Conservation (phyloP, 1,140 invertebrate genomes). For the Neodiprion fabricii region DNA sequence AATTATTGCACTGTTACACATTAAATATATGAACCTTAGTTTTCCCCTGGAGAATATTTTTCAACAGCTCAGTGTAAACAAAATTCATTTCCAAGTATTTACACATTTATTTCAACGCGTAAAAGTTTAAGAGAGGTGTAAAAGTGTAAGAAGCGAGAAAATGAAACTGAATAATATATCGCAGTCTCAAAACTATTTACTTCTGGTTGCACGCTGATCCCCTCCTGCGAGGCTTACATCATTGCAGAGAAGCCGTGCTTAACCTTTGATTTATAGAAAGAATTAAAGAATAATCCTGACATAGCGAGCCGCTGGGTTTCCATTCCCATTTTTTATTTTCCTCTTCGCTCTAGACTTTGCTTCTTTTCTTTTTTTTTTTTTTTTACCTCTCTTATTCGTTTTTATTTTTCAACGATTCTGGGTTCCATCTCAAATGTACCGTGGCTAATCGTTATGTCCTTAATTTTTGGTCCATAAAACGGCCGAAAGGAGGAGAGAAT, state of each 20-base stretch:
- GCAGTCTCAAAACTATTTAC: neutral
- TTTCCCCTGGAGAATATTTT: too few relatives aligned
- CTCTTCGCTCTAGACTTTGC: too few relatives aligned
- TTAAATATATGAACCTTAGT: too few relatives aligned
- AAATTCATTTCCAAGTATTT: too few relatives aligned
- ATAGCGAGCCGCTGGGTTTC: neutral
- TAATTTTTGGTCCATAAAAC: slow-evolving; percentile 7
- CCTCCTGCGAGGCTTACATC: neutral
- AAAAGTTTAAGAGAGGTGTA: too few relatives aligned
- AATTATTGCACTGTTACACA: too few relatives aligned
- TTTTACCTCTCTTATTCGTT: too few relatives aligned
- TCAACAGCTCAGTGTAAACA: too few relatives aligned
- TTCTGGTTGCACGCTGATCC: neutral
- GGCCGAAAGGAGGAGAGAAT: neutral
- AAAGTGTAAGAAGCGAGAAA: too few relatives aligned
- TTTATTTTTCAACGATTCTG: neutral
- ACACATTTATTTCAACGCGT: too few relatives aligned
- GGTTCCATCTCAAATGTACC: slow-evolving; percentile 3
- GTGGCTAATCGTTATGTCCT: neutral
- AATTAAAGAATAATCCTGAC: slow-evolving; percentile 15
- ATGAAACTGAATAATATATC: too few relatives aligned
- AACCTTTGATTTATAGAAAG: slow-evolving; percentile 9
- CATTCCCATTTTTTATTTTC: neutral
- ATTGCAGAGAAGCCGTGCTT: neutral
- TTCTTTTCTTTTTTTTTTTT: too few relatives aligned